Evolutionary conservation across 1,140 invertebrate genomes (phyloP), one percentile per base, ranked within the genome.

Genomic region (Drosophila truncata): DNA sequence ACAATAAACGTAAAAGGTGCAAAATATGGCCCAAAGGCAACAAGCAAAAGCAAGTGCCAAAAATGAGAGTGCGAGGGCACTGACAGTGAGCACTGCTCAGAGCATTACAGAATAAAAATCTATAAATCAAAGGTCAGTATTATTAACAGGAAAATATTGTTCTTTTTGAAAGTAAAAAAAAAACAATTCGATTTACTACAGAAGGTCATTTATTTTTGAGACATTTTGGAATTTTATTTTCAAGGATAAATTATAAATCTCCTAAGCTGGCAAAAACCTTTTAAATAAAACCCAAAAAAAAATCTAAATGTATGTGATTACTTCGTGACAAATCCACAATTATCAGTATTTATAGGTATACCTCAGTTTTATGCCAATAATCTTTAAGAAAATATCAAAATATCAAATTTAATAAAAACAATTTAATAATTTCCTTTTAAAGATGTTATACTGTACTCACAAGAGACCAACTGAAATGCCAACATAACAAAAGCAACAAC

Each of bases 1-100:
- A 88, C 84, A 88, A 88, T 88, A 88, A 85, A 88, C 78, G 84
- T 78, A 67, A 88, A 90, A 88, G 85, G 84, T 88, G 84, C 85
- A 88, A 88, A 88, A 88, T 90, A 88, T 90, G 65, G 73, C 78
- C 78, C 74, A 62, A 46, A 85, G 82, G 55, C 76, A 64, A 49
- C 61, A 59, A 72, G 70, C 66, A 72, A 72, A 49, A 72, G 66
- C 70, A 60, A 72, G 69, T 72, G 67, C 52, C 66, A 72, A 72
- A 66, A 72, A 50, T 72, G 35, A 50, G 44, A 60, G 66, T 55
- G 20, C 49, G 37, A 52, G 66, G 20, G 42, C 16, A 59, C 16
- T 39, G 50, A 72, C 67, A 44, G 39, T 31, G 25, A 39, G 37
- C 14, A n/a, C 29, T 25, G 8, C 10, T n/a, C 6, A 11, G 1